Evolutionary conservation across 2,797 vertebrate genomes (phyloP), one percentile per base, ranked within the genome.

Genomic region (Scarus forsteni): DNA sequence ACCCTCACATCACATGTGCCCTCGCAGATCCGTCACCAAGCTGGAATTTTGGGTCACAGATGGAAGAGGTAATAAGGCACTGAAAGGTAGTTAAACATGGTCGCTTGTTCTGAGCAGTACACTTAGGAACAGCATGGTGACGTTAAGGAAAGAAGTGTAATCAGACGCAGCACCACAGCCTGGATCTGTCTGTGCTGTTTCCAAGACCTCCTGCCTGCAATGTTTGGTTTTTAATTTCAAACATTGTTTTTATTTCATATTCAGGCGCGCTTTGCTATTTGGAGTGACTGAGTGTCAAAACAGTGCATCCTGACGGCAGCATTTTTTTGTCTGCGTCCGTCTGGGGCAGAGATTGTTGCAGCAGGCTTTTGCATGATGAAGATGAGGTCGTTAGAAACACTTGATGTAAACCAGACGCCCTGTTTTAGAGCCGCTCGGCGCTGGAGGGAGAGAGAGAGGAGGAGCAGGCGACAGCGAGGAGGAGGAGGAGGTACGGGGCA

Each of bases 361-460:
- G 75, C 59, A 55, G 59, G 35, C 57, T 34, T 39, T 75, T 54
- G 59, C 66, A 61, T 43, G 70, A 75, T 68, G 79, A 86, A 87
- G 84, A 75, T 19, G 67, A 83, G 81, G 83, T 88, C n/a, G 56
- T 83, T 85, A 66, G 68, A 83, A 89, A 79, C 53, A 40, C 69
- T 88, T 92, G 91, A 92, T 91, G 79, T 61, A 88, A 91, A 88
- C 73, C 90, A 92, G 89, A 85, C 69, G 66, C 75, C 27, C 70
- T 72, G 73, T 83, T 85, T 80, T 59, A 72, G 81, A 70, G 75
- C 70, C 43, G 36, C 81, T 75, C 19, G n/a, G 66, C n/a, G 45
- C 76, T 84, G 18, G 15, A 77, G 71, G 84, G 73, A 78, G 71
- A 80, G 70, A 49, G 51, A 18, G 60, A 70, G 70, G 63, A 81